Conservation (phyloP, 2,888 invertebrate species). For the Dendrolimus pini region DNA sequence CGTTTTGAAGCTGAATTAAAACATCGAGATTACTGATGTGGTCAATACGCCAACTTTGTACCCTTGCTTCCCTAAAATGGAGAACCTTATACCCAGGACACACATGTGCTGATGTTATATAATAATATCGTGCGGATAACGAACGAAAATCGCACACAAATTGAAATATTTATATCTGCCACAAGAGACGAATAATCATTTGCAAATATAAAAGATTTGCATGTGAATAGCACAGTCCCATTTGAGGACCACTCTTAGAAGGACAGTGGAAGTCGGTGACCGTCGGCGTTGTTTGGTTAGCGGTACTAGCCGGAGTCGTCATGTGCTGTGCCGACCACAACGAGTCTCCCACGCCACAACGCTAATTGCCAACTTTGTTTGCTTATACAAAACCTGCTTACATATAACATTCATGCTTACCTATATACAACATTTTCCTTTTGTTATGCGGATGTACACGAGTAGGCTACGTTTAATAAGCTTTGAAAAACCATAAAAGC, state of each 20-base stretch:
- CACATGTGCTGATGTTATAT: no score
- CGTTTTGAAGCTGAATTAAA: no score
- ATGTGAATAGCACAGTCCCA: background rate
- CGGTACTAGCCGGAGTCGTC: constrained; percentile 9
- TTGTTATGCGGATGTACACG: no score
- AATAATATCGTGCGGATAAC: no score
- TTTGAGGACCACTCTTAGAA: background rate
- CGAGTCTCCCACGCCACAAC: constrained; percentile 7
- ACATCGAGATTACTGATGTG: no score
- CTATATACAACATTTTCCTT: no score
- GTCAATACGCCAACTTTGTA: no score
- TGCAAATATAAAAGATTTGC: background rate
- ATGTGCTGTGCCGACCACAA: constrained; percentile 1
- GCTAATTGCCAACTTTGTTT: constrained; percentile 22
- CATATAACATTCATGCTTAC: background rate
- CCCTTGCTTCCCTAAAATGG: no score
- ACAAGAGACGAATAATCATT: background rate
- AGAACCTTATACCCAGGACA: no score
- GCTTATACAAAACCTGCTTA: constrained; percentile 20
- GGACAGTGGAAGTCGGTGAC: constrained; percentile 1
- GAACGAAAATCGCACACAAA: no score
- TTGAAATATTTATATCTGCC: background rate
- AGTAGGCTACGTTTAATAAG: no score
- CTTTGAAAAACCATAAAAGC: no score
- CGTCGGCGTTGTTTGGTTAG: constrained; percentile 14